Conservation (phyloP, 2,797 vertebrate genomes). For the Sebastiscus albofasciatus region DNA sequence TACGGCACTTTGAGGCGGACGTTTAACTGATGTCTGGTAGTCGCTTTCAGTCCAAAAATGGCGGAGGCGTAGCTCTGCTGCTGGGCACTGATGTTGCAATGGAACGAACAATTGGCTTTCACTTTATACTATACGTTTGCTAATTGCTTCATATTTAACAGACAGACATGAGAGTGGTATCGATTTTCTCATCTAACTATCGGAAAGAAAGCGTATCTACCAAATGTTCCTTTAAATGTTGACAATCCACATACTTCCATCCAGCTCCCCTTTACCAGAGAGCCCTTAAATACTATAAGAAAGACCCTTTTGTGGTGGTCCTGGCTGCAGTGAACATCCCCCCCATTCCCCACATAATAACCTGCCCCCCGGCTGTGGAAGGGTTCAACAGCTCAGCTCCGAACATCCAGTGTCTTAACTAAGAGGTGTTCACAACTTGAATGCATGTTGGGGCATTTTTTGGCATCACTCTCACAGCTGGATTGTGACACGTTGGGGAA, state of each 20-base stretch:
- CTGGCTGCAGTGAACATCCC: conserved; percentile 43
- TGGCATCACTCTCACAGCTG: conserved; percentile 27
- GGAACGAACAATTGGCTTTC: too few species aligned
- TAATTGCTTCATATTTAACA: too few species aligned
- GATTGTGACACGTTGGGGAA: conserved; percentile 27
- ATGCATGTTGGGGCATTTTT: conserved; percentile 18
- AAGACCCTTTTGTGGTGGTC: conserved; percentile 72
- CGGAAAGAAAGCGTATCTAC: neutral
- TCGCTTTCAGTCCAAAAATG: too few species aligned
- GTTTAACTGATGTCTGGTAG: too few species aligned
- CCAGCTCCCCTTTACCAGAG: conserved; percentile 29
- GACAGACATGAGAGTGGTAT: neutral
- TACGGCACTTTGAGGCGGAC: too few species aligned
- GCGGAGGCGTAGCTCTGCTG: too few species aligned
- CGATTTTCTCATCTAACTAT: neutral
- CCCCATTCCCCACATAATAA: conserved; percentile 43
- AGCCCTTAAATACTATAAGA: conserved; percentile 61
- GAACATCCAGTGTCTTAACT: conserved; percentile 20
- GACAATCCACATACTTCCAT: conserved; percentile 23
- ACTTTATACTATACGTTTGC: too few species aligned
- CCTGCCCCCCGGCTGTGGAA: conserved; percentile 56
- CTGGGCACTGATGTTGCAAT: too few species aligned
- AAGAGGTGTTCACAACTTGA: conserved; percentile 16
- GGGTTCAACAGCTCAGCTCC: conserved; percentile 50
- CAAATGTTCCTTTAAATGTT: conserved; percentile 13